A percentile compares a stretch with the other conserved stretches of the same genome.
Conservation (phyloP, 1,140 invertebrate species). For the Conus ventricosus region DNA sequence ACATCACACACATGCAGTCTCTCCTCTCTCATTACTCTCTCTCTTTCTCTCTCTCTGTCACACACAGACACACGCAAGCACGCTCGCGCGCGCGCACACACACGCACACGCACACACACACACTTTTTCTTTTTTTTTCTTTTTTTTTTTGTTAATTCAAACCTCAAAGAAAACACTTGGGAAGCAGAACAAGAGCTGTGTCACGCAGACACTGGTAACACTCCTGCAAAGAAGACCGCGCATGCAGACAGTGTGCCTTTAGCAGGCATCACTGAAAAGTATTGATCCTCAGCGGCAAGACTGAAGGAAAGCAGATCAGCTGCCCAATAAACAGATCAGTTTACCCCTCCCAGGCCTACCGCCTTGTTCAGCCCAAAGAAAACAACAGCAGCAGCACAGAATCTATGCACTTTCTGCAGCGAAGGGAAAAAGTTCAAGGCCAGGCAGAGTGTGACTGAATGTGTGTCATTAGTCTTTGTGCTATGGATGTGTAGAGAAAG, state of each 20-base stretch:
- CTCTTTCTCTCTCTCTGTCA: too few species aligned
- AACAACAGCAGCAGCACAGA: neutral
- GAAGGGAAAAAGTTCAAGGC: neutral
- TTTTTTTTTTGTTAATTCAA: too few species aligned
- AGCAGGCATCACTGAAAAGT: neutral
- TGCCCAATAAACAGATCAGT: neutral
- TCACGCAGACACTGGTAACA: neutral
- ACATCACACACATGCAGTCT: neutral
- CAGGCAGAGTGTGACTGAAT: neutral
- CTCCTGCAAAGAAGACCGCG: too few species aligned
- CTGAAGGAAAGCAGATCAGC: neutral
- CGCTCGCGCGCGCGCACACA: neutral
- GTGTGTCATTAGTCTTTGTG: neutral
- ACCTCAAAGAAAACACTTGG: too few species aligned
- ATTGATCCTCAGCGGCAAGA: neutral
- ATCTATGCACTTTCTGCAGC: neutral
- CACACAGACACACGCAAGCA: neutral
- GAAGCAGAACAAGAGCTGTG: too few species aligned
- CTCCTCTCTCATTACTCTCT: too few species aligned
- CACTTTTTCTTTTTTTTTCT: neutral
- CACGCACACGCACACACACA: conserved; percentile 5
- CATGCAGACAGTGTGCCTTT: too few species aligned
- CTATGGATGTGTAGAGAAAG: neutral
- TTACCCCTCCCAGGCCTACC: neutral
- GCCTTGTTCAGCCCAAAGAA: neutral